Conservation (phyloP, 2,113 vertebrate species). For the Periophthalmus modestus region DNA sequence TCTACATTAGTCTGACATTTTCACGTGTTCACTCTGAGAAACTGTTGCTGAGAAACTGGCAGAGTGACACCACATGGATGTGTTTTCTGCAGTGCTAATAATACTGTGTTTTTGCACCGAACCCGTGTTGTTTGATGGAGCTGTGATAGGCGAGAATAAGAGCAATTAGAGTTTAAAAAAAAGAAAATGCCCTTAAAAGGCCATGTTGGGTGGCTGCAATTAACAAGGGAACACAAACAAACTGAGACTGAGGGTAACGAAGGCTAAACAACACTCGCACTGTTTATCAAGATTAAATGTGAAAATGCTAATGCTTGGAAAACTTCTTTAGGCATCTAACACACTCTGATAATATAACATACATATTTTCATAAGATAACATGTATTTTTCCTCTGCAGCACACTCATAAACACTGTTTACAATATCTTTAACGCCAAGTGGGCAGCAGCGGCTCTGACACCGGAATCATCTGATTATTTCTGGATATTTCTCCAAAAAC, state of each 20-base stretch:
- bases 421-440: too few species aligned
- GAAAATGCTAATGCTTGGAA: neutral
- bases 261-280: conserved; percentile 11
- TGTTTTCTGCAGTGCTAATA: conserved; percentile 29
- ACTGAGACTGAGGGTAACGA: conserved; percentile 2
- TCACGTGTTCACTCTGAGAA: neutral
- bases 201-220: conserved; percentile 28
- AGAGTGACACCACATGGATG: conserved; percentile 12
- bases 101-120: conserved; percentile 20
- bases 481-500: too few species aligned
- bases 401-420: too few species aligned
- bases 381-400: too few species aligned
- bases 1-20: neutral
- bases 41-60: neutral
- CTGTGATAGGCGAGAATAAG: conserved; percentile 50
- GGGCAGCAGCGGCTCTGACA: too few species aligned
- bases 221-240: conserved; percentile 16
- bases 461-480: too few species aligned
- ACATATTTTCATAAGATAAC: too few species aligned
- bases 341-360: too few species aligned
- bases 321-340: neutral
- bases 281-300: conserved; percentile 7
- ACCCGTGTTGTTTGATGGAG: conserved; percentile 56
- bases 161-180: conserved; percentile 48
- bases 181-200: conserved; percentile 60